Percentiles rank a stretch among this genome's conserved stretches.
These are phyloP conservation scores for Acanthurus lineatus DNA, from an alignment of 2,797 vertebrate genomes.

Conservation along the genomic window DNA sequence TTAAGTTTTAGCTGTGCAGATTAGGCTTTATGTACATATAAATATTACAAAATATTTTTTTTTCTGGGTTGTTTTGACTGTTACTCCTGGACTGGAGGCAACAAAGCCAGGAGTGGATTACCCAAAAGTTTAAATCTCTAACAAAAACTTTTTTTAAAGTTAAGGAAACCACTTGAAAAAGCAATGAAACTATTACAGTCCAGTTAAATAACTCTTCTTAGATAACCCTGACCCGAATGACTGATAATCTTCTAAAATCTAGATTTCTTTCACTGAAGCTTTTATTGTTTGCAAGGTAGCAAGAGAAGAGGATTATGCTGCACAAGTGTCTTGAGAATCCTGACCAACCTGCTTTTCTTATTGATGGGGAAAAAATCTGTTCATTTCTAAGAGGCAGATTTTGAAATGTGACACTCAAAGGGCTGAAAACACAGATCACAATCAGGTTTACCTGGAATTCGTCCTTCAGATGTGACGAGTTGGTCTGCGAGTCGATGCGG, in stretches of 20 bases:
- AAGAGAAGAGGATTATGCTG: constrained; percentile 9
- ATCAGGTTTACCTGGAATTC: constrained; percentile 93
- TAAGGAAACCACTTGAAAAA: neutral
- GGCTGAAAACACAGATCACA: neutral
- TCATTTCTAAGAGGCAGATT: neutral
- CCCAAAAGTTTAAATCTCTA: neutral
- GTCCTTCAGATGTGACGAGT: constrained; percentile 98
- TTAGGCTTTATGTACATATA: neutral
- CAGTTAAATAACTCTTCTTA: too few relatives aligned
- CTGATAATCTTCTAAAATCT: too few relatives aligned
- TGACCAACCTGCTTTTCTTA: neutral
- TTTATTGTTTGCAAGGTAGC: constrained; percentile 1
- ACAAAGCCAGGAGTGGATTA: neutral
- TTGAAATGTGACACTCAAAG: neutral
- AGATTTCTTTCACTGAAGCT: too few relatives aligned
- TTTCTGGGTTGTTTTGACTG: neutral
- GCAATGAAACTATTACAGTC: too few relatives aligned
- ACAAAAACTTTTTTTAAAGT: neutral
- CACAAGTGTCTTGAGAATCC: neutral
- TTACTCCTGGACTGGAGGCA: neutral
- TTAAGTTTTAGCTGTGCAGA: neutral
- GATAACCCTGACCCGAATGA: too few relatives aligned
- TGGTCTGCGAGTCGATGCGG: constrained; percentile 99
- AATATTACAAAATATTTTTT: too few relatives aligned
- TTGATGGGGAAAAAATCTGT: neutral